Conservation (phyloP, 1,140 invertebrate genomes). For the Acarapis woodi region DNA sequence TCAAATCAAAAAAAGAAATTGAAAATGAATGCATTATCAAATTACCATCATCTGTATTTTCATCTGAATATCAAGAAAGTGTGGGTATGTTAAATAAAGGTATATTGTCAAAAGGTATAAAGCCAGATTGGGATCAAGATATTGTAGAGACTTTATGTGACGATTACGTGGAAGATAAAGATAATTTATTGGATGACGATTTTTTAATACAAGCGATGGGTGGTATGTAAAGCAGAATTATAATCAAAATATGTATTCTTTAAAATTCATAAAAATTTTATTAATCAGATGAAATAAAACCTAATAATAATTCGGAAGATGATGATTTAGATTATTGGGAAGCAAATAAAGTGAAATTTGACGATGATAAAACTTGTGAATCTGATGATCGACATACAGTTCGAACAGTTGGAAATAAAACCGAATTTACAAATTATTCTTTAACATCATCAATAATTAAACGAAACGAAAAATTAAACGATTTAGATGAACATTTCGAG, state of each 20-base stretch:
- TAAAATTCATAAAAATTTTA: conserved; percentile 4
- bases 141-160: conserved; percentile 72
- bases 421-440: conserved; percentile 70
- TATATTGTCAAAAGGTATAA: conserved; percentile 30
- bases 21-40: conserved; percentile 19
- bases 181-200: conserved; percentile 43
- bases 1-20: conserved; percentile 1
- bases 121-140: conserved; percentile 65
- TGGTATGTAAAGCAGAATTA: background rate
- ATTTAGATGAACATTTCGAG: conserved; percentile 67
- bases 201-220: conserved; percentile 10
- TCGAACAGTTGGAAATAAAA: conserved; percentile 40
- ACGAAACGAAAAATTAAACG: conserved; percentile 41
- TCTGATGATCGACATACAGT: conserved; percentile 3
- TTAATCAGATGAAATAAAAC: background rate
- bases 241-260: too few species aligned
- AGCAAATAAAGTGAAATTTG: conserved; percentile 4
- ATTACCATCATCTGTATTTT: conserved; percentile 68
- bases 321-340: conserved; percentile 5
- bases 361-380: background rate
- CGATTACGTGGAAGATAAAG: conserved; percentile 54
- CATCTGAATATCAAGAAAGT: conserved; percentile 54
- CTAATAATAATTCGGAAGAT: background rate
- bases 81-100: conserved; percentile 65
- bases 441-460: conserved; percentile 68